Conservation (phyloP, 2,797 vertebrate genomes). For the Chiloscyllium punctatum region DNA sequence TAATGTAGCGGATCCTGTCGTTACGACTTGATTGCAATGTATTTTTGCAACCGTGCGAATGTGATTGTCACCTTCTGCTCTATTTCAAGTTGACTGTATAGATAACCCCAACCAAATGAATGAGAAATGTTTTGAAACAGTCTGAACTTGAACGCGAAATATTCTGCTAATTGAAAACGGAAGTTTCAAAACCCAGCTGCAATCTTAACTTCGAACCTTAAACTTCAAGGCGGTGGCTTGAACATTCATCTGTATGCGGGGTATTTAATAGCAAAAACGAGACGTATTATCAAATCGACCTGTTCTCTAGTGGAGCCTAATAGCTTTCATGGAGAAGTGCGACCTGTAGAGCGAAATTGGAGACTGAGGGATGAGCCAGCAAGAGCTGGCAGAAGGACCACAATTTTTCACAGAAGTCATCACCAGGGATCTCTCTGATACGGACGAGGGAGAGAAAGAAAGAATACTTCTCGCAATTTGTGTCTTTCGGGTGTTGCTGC, state of each 20-base stretch:
- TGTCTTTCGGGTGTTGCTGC: neutral
- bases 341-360: conserved; percentile 24
- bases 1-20: neutral
- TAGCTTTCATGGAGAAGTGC: neutral
- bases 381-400: neutral
- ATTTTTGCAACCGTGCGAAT: neutral
- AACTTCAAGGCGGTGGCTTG: neutral
- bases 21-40: neutral
- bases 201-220: neutral
- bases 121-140: neutral
- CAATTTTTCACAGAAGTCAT: neutral
- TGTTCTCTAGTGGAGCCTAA: neutral
- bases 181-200: neutral
- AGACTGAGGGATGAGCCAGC: neutral
- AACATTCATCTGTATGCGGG: neutral
- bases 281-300: neutral
- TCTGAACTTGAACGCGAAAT: conserved; percentile 20
- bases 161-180: neutral
- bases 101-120: neutral
- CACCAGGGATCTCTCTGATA: neutral
- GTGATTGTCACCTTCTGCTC: neutral
- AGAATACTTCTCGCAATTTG: neutral
- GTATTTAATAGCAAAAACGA: neutral
- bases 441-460: neutral
- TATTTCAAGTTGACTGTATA: neutral